phyloP scores from a whole-genome alignment of 1,140 invertebrate genomes.

The Ceratina japonica region DNA sequence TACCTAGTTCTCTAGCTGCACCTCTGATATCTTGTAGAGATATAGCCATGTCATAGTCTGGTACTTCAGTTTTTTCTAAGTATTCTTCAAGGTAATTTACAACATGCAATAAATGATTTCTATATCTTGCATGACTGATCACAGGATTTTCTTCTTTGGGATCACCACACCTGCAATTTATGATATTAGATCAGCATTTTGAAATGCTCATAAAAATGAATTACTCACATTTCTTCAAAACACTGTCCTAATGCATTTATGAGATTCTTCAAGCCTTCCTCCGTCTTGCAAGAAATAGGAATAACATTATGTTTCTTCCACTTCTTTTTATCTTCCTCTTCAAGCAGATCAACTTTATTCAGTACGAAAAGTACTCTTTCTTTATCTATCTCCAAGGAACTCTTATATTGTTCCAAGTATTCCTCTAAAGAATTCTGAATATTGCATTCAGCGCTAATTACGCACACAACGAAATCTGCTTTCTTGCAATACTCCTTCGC shows the following conservation, averaged over 20 bases:
- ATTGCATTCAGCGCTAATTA: constrained; percentile 81
- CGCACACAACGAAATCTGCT: constrained; percentile 85
- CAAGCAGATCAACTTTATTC: constrained; percentile 84
- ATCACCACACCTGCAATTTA: constrained; percentile 82
- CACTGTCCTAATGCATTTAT: constrained; percentile 79
- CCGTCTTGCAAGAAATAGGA: constrained; percentile 84
- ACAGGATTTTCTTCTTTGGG: constrained; percentile 82
- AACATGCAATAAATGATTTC: constrained; percentile 82
- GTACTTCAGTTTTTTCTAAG: constrained; percentile 73
- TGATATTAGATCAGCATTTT: background rate
- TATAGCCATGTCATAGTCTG: constrained; percentile 83
- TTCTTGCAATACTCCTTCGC: constrained; percentile 82
- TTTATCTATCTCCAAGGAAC: constrained; percentile 69
- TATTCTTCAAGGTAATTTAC: constrained; percentile 79
- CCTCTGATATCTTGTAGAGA: constrained; percentile 85
- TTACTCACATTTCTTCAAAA: constrained; percentile 82
- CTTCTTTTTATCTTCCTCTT: constrained; percentile 54
- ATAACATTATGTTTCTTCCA: constrained; percentile 63
- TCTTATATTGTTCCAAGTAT: constrained; percentile 77
- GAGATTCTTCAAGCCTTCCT: constrained; percentile 81
- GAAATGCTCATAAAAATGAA: background rate
- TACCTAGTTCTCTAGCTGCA: constrained; percentile 84
- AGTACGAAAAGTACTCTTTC: constrained; percentile 80
- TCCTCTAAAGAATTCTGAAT: constrained; percentile 64
- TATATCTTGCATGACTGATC: constrained; percentile 84